These are phyloP conservation scores for Hetaerina titia DNA, from an alignment of 2,888 invertebrate species.

Conservation along the genomic window DNA sequence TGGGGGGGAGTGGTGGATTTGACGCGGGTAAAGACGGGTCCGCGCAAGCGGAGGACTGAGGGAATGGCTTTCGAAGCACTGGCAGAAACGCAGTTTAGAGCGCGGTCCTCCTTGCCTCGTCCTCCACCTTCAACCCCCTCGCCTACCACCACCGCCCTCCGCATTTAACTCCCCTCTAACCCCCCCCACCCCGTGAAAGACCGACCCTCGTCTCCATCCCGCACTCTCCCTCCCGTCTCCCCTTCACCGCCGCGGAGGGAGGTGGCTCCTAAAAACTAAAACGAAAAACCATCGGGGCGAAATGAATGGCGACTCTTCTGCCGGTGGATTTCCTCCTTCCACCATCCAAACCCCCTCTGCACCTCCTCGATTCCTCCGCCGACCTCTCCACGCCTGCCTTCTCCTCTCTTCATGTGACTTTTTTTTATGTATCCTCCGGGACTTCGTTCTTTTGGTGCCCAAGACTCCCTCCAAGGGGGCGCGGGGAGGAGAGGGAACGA, in stretches of 20 bases:
- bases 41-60: background rate
- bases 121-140: background rate
- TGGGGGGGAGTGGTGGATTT: background rate
- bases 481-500: background rate
- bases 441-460: conserved; percentile 46
- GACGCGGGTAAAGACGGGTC: background rate
- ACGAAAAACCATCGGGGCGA: conserved; percentile 44
- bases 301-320: conserved; percentile 49
- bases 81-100: conserved; percentile 18
- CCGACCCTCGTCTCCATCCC: too few relatives aligned
- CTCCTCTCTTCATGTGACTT: background rate
- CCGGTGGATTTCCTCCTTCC: background rate
- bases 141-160: background rate
- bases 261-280: conserved; percentile 15
- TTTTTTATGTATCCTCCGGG: conserved; percentile 56
- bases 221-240: background rate
- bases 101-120: background rate
- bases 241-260: background rate
- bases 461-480: background rate
- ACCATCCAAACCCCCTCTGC: too few relatives aligned
- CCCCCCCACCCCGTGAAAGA: background rate
- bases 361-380: background rate
- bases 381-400: background rate
- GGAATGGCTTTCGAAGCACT: background rate
- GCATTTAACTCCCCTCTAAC: background rate